Base-by-base conservation (phyloP, 2,113 vertebrate genomes). In the Orthonyx spaldingii region DNA sequence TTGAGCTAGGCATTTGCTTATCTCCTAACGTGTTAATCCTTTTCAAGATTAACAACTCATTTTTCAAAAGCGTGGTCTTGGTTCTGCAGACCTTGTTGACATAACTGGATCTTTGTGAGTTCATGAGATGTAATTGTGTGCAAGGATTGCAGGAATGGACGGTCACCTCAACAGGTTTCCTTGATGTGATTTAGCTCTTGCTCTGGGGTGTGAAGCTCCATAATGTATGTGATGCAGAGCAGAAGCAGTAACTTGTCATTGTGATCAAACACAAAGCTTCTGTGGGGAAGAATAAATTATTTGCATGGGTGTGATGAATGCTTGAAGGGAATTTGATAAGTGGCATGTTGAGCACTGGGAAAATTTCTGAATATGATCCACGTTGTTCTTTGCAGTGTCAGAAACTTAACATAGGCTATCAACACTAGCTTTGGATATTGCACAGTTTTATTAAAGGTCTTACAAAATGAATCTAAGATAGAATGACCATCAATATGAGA, bases 231-330 rank as follows among this genome's bases (percentile, higher is more conserved):
- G 69, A 37, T 63, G 35, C 27, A 41, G 74, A 92, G 52, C 15
- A 91, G 96, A 81, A 93, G 90, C 93, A 86, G 68, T 47, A 30
- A 86, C 69, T 82, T 95, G 92, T 94, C 94, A 94, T 78, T 91
- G 94, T 94, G 91, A 97, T 96, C 94, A 95, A 94, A 95, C 87
- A 95, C 85, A 89, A 84, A 90, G 77, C 82, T 93, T 59, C 82
- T 87, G 82, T 19, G 23, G 94, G 91, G 94, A 95, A 95, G 93
- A 95, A 97, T 92, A 89, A 89, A 85, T 94, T 93, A 90, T 95
- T 94, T 92, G 93, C 89, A 72, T 95, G 76, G 72, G 56, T 75
- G 56, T 90, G 95, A 95, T 95, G 87, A 81, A 3, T 2, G 37
- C 87, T 95, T 64, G 88, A 84, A 95, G 94, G 94, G 83, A 81